Percentiles rank a stretch among this genome's conserved stretches.
phyloP scores from a whole-genome alignment of 2,888 invertebrate genomes.

The Cenopis cana region DNA sequence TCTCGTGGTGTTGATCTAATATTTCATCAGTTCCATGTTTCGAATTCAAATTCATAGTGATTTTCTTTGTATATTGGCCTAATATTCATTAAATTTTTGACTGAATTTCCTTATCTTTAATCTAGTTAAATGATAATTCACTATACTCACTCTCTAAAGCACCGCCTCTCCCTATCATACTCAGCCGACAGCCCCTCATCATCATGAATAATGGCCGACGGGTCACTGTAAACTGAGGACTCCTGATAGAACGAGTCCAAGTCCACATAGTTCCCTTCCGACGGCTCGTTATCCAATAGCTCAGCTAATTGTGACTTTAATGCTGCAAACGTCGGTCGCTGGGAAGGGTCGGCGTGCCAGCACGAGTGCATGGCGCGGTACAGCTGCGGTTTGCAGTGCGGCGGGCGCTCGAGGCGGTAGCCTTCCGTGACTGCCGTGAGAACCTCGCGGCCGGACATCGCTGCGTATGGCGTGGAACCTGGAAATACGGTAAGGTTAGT shows the following conservation, averaged over 20 bases:
- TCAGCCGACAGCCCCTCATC: slow-evolving; percentile 80
- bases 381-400: slow-evolving; percentile 89
- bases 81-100: no score
- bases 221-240: slow-evolving; percentile 84
- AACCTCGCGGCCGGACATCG: slow-evolving; percentile 93
- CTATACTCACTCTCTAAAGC: slow-evolving; percentile 76
- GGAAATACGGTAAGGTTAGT: no score
- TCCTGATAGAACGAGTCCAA: slow-evolving; percentile 88
- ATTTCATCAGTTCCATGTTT: no score
- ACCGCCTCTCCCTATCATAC: slow-evolving; percentile 75
- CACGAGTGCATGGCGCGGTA: slow-evolving; percentile 82
- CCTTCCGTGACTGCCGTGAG: slow-evolving; percentile 91
- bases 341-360: slow-evolving; percentile 88
- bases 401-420: slow-evolving; percentile 90
- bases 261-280: slow-evolving; percentile 88
- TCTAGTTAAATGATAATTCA: background rate
- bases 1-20: no score
- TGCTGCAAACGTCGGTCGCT: slow-evolving; percentile 89
- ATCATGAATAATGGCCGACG: slow-evolving; percentile 80
- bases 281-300: slow-evolving; percentile 85
- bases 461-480: slow-evolving; percentile 95
- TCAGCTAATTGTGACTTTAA: slow-evolving; percentile 85
- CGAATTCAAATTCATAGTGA: no score
- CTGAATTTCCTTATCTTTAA: no score
- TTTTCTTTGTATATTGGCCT: no score